phyloP scores from a whole-genome alignment of 2,113 vertebrate species.

The Pteropus alecto region DNA sequence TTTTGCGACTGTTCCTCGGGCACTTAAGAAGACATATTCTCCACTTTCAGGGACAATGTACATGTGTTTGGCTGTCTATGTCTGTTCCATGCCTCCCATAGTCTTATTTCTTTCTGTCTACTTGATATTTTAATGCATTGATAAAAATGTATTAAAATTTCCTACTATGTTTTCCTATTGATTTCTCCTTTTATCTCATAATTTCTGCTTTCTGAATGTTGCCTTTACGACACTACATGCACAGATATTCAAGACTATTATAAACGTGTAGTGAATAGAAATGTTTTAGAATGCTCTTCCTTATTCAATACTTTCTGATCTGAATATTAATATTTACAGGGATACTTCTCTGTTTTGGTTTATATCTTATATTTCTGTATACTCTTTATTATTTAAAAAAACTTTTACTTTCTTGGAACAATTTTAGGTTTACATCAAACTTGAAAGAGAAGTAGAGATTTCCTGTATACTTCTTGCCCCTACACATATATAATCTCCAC shows the following conservation, averaged over 20 bases:
- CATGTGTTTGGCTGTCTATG: not conserved
- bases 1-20: not conserved
- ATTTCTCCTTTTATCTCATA: not conserved
- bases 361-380: not conserved
- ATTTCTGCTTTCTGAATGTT: not conserved
- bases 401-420: not conserved
- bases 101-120: not conserved
- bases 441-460: not conserved
- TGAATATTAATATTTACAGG: not conserved
- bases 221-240: not conserved
- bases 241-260: not conserved
- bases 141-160: not conserved
- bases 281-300: not conserved
- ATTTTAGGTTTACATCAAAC: not conserved
- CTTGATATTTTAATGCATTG: not conserved
- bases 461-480: not conserved
- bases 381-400: not conserved
- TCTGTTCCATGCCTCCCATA: not conserved
- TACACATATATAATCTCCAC: not conserved
- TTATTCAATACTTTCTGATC: not conserved
- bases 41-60: not conserved
- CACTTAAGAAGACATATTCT: not conserved
- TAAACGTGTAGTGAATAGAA: not conserved
- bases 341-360: not conserved
- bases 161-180: not conserved